phyloP scores from a whole-genome alignment of 2,113 vertebrate species.

The Elaphurus davidianus region DNA sequence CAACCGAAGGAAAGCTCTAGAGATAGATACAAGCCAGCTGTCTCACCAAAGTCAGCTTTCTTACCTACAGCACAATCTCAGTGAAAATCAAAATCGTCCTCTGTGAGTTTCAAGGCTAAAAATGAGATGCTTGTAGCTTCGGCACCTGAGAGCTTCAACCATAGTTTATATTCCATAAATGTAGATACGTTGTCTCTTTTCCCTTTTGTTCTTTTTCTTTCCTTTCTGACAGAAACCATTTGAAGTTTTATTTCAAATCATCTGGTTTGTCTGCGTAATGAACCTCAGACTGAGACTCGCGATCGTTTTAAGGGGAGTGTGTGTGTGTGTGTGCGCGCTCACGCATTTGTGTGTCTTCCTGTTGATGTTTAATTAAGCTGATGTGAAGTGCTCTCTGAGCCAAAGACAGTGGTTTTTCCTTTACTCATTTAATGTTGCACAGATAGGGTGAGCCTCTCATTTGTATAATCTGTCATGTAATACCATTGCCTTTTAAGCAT shows the following conservation, averaged over 20 bases:
- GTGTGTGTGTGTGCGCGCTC: fast-evolving
- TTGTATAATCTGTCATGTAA: conserved; percentile 47
- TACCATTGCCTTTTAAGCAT: conserved; percentile 32
- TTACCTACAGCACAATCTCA: neutral
- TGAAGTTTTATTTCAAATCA: conserved; percentile 48
- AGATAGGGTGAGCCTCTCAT: conserved; percentile 11
- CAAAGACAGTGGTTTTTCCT: conserved; percentile 4
- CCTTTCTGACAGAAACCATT: conserved; percentile 26
- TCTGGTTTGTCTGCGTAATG: neutral
- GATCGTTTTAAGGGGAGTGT: neutral
- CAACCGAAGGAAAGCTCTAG: neutral
- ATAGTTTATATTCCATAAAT: conserved; percentile 21
- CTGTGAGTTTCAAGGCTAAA: neutral
- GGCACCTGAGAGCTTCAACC: neutral
- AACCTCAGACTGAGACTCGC: conserved; percentile 4
- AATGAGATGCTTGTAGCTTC: neutral
- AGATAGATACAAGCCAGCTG: neutral
- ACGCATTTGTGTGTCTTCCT: neutral
- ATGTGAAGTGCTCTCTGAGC: conserved; percentile 35
- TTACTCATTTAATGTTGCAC: conserved; percentile 37
- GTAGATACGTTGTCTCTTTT: neutral
- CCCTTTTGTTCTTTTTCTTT: conserved; percentile 49
- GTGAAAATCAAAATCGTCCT: neutral
- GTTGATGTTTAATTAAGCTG: conserved; percentile 61
- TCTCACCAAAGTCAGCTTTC: neutral